These are phyloP conservation scores for Drosophila anomalipes DNA, from an alignment of 2,888 invertebrate species.

Conservation along the genomic window DNA sequence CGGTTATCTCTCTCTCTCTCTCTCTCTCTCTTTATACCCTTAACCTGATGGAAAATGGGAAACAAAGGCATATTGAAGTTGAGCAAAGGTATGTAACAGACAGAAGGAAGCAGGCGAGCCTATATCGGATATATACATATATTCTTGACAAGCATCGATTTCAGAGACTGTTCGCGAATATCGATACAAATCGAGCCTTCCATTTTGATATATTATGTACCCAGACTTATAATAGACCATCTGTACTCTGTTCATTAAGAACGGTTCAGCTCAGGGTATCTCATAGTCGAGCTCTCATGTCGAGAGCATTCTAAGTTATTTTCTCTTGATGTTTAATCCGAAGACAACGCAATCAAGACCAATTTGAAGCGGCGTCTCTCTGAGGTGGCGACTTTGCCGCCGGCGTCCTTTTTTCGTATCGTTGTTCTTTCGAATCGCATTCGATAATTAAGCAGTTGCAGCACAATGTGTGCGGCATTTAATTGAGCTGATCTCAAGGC, in stretches of 20 bases:
- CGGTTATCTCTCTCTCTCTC: neutral
- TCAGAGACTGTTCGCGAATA: neutral
- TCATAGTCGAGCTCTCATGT: neutral
- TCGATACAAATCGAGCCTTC: neutral
- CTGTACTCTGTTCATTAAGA: neutral
- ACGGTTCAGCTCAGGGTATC: neutral
- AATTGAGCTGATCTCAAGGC: slow-evolving; percentile 59
- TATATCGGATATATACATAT: too few relatives aligned
- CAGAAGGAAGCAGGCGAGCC: neutral
- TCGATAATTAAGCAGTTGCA: slow-evolving; percentile 80
- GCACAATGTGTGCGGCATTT: slow-evolving; percentile 80
- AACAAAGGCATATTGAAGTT: neutral
- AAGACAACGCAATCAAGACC: slow-evolving; percentile 64
- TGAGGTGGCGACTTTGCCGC: slow-evolving; percentile 56
- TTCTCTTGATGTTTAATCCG: slow-evolving; percentile 53
- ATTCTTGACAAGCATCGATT: neutral
- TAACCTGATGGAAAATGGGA: neutral
- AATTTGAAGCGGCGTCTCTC: slow-evolving; percentile 67
- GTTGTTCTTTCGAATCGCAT: slow-evolving; percentile 35
- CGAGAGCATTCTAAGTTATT: neutral
- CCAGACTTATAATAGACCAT: neutral
- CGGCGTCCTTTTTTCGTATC: slow-evolving; percentile 51
- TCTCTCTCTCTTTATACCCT: neutral
- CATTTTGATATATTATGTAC: neutral
- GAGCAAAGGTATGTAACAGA: neutral